Conservation (phyloP, 1,140 invertebrate species). For the Cotesia glomerata region DNA sequence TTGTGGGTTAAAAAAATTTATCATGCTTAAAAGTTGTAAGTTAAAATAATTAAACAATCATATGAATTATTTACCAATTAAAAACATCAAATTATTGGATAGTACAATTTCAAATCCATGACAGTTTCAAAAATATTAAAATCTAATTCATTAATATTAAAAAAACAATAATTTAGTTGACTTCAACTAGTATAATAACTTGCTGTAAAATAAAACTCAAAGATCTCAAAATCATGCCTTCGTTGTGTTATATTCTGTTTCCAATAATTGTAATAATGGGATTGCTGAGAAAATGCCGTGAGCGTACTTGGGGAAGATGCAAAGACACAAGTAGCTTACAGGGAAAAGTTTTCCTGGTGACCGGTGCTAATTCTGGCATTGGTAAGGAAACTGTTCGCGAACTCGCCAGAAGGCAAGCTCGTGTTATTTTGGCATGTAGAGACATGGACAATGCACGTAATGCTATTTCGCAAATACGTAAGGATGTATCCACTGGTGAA, state of each 20-base stretch:
- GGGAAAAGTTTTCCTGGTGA: constrained; percentile 75
- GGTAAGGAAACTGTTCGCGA: constrained; percentile 77
- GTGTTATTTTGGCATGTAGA: constrained; percentile 78
- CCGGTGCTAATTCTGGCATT: constrained; percentile 82
- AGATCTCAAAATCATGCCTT: constrained; percentile 45
- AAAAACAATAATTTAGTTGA: no score
- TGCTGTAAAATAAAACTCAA: no score
- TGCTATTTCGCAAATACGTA: constrained; percentile 69
- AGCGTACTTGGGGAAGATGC: constrained; percentile 60
- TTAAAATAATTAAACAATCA: no score
- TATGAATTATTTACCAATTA: no score
- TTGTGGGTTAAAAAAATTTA: no score
- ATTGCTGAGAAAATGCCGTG: constrained; percentile 61
- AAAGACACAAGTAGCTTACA: constrained; percentile 56
- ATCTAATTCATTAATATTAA: no score
- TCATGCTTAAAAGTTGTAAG: no score
- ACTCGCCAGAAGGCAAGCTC: constrained; percentile 70
- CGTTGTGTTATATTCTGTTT: constrained; percentile 53
- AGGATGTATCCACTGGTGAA: constrained; percentile 64
- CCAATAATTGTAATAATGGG: constrained; percentile 54
- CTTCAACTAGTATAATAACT: no score
- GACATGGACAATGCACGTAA: constrained; percentile 68
- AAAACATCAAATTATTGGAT: no score
- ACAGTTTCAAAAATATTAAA: no score
- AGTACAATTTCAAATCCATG: no score